Evolutionary conservation across 2,113 vertebrate genomes (phyloP).

Genomic region (Chrysemys picta): DNA sequence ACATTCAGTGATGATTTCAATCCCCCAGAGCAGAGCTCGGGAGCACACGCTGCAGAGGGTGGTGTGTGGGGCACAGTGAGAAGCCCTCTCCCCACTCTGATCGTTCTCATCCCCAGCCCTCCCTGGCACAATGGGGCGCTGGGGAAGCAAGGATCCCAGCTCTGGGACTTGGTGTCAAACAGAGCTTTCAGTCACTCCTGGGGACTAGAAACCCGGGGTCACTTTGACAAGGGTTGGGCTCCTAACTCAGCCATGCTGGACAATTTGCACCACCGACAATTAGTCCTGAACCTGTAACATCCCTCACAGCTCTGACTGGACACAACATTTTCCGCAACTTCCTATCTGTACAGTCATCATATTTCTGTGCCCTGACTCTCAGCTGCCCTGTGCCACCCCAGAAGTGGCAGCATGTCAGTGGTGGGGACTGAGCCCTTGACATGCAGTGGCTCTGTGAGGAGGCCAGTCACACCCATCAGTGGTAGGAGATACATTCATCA

Average conservation of each 20-base stretch:
- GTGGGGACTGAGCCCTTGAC: not conserved
- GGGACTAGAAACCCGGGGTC: not conserved
- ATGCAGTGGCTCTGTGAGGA: not conserved
- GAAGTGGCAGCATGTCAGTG: not conserved
- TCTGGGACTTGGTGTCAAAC: not conserved
- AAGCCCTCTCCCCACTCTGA: accelerated
- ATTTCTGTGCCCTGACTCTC: not conserved
- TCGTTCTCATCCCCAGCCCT: too few relatives aligned
- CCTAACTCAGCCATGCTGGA: not conserved
- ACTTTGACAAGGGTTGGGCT: not conserved
- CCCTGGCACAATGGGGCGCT: accelerated
- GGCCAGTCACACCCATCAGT: not conserved
- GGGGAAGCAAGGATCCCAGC: not conserved
- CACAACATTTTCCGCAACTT: not conserved
- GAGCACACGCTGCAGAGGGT: not conserved
- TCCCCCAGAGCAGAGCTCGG: not conserved
- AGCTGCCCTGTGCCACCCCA: not conserved
- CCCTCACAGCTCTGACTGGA: not conserved
- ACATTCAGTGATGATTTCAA: not conserved
- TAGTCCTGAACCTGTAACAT: not conserved
- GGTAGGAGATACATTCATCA: not conserved
- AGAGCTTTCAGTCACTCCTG: not conserved
- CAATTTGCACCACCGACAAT: not conserved
- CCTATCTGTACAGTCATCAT: not conserved
- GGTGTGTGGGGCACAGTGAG: not conserved